These are phyloP conservation scores for Scaptomyza montana DNA, from an alignment of 1,140 invertebrate genomes.

Conservation along the genomic window DNA sequence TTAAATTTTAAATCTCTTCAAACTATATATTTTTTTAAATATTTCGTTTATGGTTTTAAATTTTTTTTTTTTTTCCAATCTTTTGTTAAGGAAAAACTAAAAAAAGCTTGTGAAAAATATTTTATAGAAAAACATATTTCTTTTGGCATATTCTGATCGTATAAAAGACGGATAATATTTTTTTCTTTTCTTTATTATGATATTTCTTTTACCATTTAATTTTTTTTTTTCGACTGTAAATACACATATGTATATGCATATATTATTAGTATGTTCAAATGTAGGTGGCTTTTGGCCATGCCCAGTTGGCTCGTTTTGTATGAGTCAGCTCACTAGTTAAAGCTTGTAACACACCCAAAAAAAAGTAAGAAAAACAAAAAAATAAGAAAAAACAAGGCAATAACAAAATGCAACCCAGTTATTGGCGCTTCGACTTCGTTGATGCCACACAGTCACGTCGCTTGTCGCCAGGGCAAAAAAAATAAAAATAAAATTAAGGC, in stretches of 20 bases:
- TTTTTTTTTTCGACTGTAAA: neutral
- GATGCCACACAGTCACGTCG: constrained; percentile 42
- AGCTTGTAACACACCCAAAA: constrained; percentile 39
- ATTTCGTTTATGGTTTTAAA: too few relatives aligned
- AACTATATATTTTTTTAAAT: too few relatives aligned
- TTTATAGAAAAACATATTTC: too few relatives aligned
- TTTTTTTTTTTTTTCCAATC: too few relatives aligned
- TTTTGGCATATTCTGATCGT: too few relatives aligned
- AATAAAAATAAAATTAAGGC: neutral
- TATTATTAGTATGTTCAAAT: neutral
- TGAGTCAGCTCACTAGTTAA: constrained; percentile 42
- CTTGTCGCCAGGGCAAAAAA: constrained; percentile 5
- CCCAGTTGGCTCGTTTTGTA: constrained; percentile 23
- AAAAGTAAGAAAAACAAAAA: neutral
- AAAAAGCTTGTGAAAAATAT: too few relatives aligned
- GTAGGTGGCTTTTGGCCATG: constrained; percentile 33
- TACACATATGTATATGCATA: too few relatives aligned
- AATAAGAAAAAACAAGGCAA: neutral
- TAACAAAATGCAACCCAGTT: constrained; percentile 9
- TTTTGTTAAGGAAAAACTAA: too few relatives aligned
- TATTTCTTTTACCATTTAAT: too few relatives aligned
- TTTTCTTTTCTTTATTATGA: too few relatives aligned
- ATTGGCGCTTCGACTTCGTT: constrained; percentile 11
- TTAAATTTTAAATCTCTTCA: too few relatives aligned
- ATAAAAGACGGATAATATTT: too few relatives aligned